Conservation (phyloP, 2,797 vertebrate species). For the Morelia viridis region DNA sequence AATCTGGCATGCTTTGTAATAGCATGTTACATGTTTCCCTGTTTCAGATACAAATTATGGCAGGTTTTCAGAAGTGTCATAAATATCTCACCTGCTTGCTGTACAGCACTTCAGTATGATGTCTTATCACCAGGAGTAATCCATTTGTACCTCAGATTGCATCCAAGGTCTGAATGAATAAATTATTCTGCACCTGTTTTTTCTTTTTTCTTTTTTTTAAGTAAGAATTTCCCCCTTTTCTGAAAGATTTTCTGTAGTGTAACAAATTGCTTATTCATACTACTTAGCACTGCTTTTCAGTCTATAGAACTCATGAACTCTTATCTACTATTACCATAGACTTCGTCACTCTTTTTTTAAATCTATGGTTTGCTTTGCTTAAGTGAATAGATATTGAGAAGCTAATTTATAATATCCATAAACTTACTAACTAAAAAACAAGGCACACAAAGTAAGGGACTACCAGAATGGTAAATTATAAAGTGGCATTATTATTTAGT, state of each 20-base stretch:
- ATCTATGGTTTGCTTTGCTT: background rate
- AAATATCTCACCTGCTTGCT: constrained; percentile 64
- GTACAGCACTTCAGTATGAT: constrained; percentile 52
- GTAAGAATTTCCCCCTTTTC: constrained; percentile 66
- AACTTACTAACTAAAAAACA: background rate
- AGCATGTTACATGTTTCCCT: constrained; percentile 1
- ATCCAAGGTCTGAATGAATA: constrained; percentile 55
- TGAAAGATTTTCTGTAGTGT: constrained; percentile 39
- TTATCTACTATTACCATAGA: constrained; percentile 52
- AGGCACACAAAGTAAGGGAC: background rate
- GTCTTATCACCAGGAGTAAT: constrained; percentile 67
- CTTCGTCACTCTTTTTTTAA: background rate
- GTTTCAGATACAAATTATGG: constrained; percentile 29
- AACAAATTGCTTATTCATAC: constrained; percentile 58
- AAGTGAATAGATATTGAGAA: background rate
- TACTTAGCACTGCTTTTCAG: constrained; percentile 45
- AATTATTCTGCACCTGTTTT: constrained; percentile 65
- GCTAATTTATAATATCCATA: background rate
- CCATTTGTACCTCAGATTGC: constrained; percentile 66
- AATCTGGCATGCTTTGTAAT: constrained; percentile 7
- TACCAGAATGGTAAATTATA: background rate
- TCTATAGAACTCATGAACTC: constrained; percentile 46
- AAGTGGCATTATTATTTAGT: background rate
- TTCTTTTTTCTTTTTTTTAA: constrained; percentile 43
- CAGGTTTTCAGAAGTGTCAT: constrained; percentile 54